Evolutionary conservation across 53 echinoderm and acorn worm genomes (phyloP), one percentile per base, ranked within the genome.

Genomic region (Patiria pectinifera): DNA sequence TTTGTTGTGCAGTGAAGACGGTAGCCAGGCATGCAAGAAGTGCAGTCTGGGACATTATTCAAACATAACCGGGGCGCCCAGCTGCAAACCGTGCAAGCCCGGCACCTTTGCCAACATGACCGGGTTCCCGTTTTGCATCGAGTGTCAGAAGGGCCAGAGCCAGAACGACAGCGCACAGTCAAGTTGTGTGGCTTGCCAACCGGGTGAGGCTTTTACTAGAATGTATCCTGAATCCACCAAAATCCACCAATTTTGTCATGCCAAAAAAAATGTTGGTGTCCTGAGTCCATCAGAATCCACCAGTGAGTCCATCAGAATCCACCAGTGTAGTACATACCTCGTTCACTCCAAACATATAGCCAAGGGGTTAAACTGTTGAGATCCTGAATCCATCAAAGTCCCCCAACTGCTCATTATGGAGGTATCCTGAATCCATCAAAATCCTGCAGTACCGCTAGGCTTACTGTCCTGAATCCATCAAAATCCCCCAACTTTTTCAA

Each of bases 11-110:
- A 92, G 92, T 18, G 43, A 82, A 63, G 80, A 92, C 25, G 93
- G 93, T 14, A 87, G 84, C 11, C 70, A 87, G 19, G 45, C 16
- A 53, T 96, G 96, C 59, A 44, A 87, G 24, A 83, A 91, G 4
- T 96, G 96, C 81, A n/a, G 62, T 7, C 44, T 71, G 4, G 96
- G 96, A n/a, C 83, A 76, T 53, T 93, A 86, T 63, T 44, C 96
- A 85, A 96, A 96, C 91, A 94, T 75, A 21, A 94, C 93, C 4
- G 92, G 94, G 16, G 48, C 94, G 15, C 60, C 70, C 14, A 60
- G 66, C 75, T 96, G 96, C 75, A 77, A 23, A 45, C 10, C 72
- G 2, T 96, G 96, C 81, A 77, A 81, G 12, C 90, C 63, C 0
- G 90, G 90, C 0, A 63, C 81, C 90, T 90, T 90, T 69, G 90